Evolutionary conservation across 2,888 invertebrate genomes (phyloP), one percentile per base, ranked within the genome.

Genomic region (Sthenelais limicola): DNA sequence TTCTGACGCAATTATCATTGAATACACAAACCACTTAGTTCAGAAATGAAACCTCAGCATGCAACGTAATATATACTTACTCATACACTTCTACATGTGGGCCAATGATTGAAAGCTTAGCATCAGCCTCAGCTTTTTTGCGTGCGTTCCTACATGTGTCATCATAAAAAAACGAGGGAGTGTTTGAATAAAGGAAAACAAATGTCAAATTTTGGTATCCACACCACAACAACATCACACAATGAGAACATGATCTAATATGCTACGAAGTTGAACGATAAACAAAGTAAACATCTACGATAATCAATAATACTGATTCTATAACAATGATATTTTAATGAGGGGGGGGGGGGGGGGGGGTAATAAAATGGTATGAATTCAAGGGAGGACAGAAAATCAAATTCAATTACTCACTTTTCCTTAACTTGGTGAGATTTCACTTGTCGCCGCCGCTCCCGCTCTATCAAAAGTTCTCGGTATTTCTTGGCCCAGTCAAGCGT

Each of bases 51-150:
- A n/a, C n/a, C n/a, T n/a, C n/a, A n/a, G n/a, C n/a, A n/a, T n/a
- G n/a, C n/a, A 43, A 15, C 12, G 18, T 15, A 43, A 43, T 43
- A 18, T 9, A 12, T 51, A 82, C 83, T 83, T 78, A 86, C 86
- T 83, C 81, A 75, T 86, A 86, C 30, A 86, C 82, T 68, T 86
- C 84, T 15, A 86, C 86, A 79, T 86, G 86, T 38, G 86, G 85
- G 47, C 86, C 86, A 76, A 86, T 86, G 26, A 81, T 76, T 24
- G 82, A 76, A 3, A 82, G 69, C 73, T 79, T 82, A 3, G 80
- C 74, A 30, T 78, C 73, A 54, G 79, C 78, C 24, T 77, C 76
- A 58, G 78, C 79, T 32, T 79, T 78, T 70, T 82, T 80, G 67
- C 77, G 74, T 71, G 78, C 70, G 71, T 79, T 81, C 74, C 82